A percentile compares a stretch with the other conserved stretches of the same genome.
phyloP scores from a whole-genome alignment of 2,113 vertebrate genomes.

The Engystomops pustulosus region DNA sequence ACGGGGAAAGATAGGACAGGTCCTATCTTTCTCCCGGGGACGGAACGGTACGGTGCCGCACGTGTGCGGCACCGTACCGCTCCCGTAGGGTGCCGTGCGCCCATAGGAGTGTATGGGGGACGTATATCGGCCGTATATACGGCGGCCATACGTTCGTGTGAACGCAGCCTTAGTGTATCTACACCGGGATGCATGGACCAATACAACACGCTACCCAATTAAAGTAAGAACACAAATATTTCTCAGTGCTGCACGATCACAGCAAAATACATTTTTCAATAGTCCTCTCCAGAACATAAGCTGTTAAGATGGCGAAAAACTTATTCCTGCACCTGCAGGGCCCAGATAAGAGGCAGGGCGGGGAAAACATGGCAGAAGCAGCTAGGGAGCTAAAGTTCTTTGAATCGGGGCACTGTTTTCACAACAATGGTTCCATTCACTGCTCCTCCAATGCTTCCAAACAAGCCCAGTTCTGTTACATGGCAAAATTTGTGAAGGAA shows the following conservation, averaged over 20 bases:
- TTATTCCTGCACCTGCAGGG: slow-evolving; percentile 66
- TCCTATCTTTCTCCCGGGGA: too few species aligned
- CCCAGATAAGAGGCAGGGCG: slow-evolving; percentile 65
- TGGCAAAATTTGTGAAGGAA: slow-evolving; percentile 54
- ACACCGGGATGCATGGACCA: too few species aligned
- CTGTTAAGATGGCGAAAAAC: slow-evolving; percentile 46
- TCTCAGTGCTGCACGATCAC: neutral
- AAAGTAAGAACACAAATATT: too few species aligned
- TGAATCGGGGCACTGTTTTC: slow-evolving; percentile 67
- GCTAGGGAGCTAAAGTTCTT: slow-evolving; percentile 57
- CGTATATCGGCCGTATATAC: too few species aligned
- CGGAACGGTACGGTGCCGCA: too few species aligned
- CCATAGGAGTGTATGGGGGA: too few species aligned
- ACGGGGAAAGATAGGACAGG: too few species aligned
- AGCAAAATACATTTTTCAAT: neutral
- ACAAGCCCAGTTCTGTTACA: slow-evolving; percentile 71
- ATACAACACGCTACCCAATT: too few species aligned
- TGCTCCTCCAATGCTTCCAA: slow-evolving; percentile 62
- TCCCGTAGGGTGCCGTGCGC: too few species aligned
- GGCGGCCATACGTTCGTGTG: too few species aligned
- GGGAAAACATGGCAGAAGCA: slow-evolving; percentile 57
- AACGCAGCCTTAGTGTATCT: too few species aligned
- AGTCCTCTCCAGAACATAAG: slow-evolving; percentile 47
- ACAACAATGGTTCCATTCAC: slow-evolving; percentile 69
- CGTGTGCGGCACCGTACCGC: too few species aligned